phyloP scores from a whole-genome alignment of 37 sponge, comb jelly and placozoan genomes.

The Lycopodina hypogea region DNA sequence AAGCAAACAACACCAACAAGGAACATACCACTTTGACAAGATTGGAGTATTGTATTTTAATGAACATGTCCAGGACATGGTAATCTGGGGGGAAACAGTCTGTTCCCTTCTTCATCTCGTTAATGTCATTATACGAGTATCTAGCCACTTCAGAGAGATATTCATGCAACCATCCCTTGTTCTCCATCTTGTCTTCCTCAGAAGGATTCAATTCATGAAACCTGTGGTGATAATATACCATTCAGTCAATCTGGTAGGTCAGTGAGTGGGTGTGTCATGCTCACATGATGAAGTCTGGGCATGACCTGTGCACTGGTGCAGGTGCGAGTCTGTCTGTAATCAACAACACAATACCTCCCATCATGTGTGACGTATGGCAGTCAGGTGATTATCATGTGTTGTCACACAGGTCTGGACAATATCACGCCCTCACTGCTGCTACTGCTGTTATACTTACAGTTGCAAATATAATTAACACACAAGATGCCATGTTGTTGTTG shows the following conservation, averaged over 20 bases:
- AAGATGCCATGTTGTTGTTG: too few species aligned
- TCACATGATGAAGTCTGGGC: too few species aligned
- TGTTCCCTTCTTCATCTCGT: slow-evolving; percentile 33
- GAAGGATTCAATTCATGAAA: slow-evolving; percentile 28
- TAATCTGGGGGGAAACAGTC: slow-evolving; percentile 59
- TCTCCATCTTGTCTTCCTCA: slow-evolving; percentile 28
- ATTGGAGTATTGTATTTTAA: slow-evolving; percentile 56
- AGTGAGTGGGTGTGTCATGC: slow-evolving; percentile 8
- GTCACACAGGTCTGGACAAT: too few species aligned
- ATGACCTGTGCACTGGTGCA: too few species aligned
- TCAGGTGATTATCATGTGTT: too few species aligned
- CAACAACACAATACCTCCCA: too few species aligned
- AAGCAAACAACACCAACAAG: background rate
- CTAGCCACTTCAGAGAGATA: slow-evolving; percentile 33
- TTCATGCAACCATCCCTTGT: slow-evolving; percentile 50
- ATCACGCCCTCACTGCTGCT: too few species aligned
- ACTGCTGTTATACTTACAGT: too few species aligned
- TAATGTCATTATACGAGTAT: slow-evolving; percentile 36
- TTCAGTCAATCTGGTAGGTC: too few species aligned
- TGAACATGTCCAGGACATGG: slow-evolving; percentile 65
- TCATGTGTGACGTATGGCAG: too few species aligned
- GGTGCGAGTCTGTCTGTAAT: too few species aligned
- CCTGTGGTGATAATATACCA: slow-evolving; percentile 13
- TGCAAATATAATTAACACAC: too few species aligned
- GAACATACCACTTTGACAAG: slow-evolving; percentile 68